Conservation (phyloP, 1,140 invertebrate species). For the Drosophila nigromelanica region DNA sequence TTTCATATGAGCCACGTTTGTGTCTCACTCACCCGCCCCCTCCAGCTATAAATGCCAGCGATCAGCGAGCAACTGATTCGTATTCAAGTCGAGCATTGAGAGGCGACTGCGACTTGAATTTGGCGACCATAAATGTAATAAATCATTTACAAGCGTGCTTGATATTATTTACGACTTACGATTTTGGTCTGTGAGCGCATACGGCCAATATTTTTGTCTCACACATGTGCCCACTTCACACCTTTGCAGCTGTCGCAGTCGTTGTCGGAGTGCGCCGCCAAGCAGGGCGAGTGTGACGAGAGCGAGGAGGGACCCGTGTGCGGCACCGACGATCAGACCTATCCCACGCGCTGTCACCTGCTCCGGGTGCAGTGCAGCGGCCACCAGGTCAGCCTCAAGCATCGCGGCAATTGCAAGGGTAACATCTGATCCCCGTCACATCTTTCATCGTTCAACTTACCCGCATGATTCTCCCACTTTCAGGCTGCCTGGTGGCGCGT, state of each 20-base stretch:
- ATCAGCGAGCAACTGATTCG: constrained; percentile 47
- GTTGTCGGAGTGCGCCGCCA: constrained; percentile 81
- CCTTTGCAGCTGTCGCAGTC: constrained; percentile 41
- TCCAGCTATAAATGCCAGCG: no score
- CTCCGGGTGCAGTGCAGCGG: constrained; percentile 90
- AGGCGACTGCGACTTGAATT: constrained; percentile 68
- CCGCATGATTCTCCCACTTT: background rate
- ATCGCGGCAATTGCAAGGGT: constrained; percentile 90
- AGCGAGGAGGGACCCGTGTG: constrained; percentile 87
- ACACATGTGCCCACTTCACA: constrained; percentile 37
- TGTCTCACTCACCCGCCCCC: background rate
- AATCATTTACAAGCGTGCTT: constrained; percentile 81
- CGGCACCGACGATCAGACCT: constrained; percentile 91
- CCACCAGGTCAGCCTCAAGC: constrained; percentile 87
- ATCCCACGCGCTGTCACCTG: constrained; percentile 90
- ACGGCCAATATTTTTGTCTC: no score
- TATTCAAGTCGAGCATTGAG: constrained; percentile 66
- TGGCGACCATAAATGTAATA: constrained; percentile 72
- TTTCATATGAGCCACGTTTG: constrained; percentile 63
- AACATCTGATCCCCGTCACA: constrained; percentile 41
- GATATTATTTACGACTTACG: constrained; percentile 58
- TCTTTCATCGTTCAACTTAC: background rate
- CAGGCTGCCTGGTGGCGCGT: constrained; percentile 74
- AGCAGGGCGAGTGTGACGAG: constrained; percentile 80
- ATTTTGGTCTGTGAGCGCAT: background rate